These are phyloP conservation scores for Tapirus terrestris DNA, from an alignment of 2,113 vertebrate species.

Conservation along the genomic window DNA sequence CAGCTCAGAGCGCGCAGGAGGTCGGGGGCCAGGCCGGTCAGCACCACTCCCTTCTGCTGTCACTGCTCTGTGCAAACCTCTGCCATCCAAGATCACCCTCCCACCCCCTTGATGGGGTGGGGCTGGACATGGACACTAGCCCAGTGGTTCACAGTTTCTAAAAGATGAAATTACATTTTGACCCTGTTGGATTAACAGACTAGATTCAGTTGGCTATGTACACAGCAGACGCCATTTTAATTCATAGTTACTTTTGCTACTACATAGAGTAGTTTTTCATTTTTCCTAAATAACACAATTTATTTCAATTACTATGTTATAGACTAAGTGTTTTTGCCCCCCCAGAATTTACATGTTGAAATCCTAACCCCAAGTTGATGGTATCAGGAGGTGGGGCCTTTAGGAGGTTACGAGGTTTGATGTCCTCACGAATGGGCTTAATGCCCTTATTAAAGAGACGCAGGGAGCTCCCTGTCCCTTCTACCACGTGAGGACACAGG, in stretches of 20 bases:
- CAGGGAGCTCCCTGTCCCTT: neutral
- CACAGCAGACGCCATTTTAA: rapidly evolving
- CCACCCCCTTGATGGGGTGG: rapidly evolving
- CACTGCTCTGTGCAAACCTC: neutral
- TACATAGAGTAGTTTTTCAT: neutral
- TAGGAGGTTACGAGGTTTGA: neutral
- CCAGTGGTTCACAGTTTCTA: neutral
- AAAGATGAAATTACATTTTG: rapidly evolving
- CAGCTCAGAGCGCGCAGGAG: neutral
- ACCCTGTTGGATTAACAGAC: no score
- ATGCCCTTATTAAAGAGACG: neutral
- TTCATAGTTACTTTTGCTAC: neutral
- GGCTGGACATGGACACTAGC: no score
- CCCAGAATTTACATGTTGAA: neutral
- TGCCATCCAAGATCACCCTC: neutral
- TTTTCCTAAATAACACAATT: neutral
- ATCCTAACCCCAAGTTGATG: no score
- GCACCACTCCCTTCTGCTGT: neutral
- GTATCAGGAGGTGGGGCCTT: no score
- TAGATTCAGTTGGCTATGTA: no score
- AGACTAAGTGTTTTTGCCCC: neutral
- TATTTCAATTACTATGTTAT: neutral
- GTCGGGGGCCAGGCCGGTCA: rapidly evolving
- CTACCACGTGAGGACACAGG: neutral
- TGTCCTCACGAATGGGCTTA: neutral